Percentiles rank a stretch among this genome's conserved stretches.
Conservation (phyloP, 2,888 invertebrate genomes). For the Vannuccia rotundouncinata region DNA sequence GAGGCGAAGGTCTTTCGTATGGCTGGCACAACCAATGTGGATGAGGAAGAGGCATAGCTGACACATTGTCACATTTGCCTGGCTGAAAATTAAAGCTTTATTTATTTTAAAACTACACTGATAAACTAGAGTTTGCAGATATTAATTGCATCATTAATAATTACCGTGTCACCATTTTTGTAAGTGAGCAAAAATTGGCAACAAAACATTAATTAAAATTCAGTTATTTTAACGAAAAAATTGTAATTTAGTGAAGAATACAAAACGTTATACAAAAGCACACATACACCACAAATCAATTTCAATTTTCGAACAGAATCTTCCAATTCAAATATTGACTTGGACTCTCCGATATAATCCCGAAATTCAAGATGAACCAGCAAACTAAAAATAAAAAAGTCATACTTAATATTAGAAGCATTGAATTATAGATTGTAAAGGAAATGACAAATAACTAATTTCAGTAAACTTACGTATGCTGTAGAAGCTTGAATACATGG, state of each 20-base stretch:
- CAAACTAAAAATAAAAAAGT: constrained; percentile 18
- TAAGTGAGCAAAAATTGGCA: too few relatives aligned
- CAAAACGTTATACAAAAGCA: too few relatives aligned
- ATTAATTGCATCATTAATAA: too few relatives aligned
- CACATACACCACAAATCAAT: constrained; percentile 25
- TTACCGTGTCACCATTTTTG: too few relatives aligned
- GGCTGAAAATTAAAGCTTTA: neutral
- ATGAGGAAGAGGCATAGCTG: neutral
- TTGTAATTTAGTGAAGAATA: too few relatives aligned
- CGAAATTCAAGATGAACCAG: constrained; percentile 32
- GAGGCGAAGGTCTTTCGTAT: constrained; percentile 2
- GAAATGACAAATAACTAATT: neutral
- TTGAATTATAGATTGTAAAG: neutral
- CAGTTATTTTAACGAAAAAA: too few relatives aligned
- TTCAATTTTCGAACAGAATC: constrained; percentile 7
- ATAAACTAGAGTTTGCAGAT: too few relatives aligned
- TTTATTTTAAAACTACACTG: neutral
- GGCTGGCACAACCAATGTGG: constrained; percentile 37
- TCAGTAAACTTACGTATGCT: constrained; percentile 25
- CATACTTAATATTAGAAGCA: neutral
- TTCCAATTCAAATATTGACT: constrained; percentile 22
- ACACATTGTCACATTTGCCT: neutral
- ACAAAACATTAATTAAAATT: too few relatives aligned
- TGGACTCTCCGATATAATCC: constrained; percentile 24
- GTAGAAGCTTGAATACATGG: constrained; percentile 86